Percentiles rank a stretch among this genome's conserved stretches.
Evolutionary conservation across 2,888 invertebrate species (phyloP).

Genomic region (Cacoxenus indagator): DNA sequence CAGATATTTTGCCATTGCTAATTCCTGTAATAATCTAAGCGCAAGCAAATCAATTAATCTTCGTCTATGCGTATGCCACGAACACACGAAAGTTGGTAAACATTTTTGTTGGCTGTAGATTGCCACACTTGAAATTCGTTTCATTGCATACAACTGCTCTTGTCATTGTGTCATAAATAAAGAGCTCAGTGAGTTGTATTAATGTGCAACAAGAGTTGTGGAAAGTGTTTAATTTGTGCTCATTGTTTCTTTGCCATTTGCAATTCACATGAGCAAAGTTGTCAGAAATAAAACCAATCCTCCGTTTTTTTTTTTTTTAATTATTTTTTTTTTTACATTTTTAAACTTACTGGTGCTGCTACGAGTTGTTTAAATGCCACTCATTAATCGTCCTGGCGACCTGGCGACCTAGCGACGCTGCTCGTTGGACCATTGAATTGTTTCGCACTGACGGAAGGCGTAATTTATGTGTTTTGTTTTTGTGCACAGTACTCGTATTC

Average conservation of each 20-base stretch:
- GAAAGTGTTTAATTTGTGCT: no score
- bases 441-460: background rate
- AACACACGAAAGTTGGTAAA: background rate
- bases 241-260: no score
- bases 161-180: no score
- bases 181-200: no score
- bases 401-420: background rate
- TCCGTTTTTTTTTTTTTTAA: background rate
- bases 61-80: background rate
- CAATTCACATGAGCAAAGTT: no score
- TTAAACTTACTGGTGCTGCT: background rate
- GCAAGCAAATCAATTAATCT: background rate
- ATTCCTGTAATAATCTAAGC: background rate
- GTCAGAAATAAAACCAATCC: no score
- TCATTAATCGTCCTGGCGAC: background rate
- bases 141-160: no score
- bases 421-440: background rate
- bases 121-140: no score
- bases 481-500: background rate
- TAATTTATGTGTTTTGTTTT: background rate
- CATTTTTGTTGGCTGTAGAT: no score
- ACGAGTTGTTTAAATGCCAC: background rate
- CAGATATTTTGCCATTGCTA: background rate
- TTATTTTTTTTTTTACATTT: background rate
- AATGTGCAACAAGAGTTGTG: no score